phyloP scores from a whole-genome alignment of 1,140 invertebrate genomes.

The Drosophila ironensis region DNA sequence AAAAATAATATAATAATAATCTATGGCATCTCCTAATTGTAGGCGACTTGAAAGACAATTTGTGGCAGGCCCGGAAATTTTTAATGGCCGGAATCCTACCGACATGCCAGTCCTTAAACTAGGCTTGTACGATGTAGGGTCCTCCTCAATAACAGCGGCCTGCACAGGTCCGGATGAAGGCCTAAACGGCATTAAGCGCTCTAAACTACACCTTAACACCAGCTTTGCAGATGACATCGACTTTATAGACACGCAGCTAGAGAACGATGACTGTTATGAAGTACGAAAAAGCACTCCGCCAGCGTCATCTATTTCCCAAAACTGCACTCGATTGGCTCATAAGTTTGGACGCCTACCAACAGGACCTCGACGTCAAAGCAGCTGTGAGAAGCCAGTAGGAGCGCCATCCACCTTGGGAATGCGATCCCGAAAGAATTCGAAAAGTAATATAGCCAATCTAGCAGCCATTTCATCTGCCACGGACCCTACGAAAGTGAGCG shows the following conservation, averaged over 20 bases:
- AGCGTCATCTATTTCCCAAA: slow-evolving; percentile 5
- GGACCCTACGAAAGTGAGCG: slow-evolving; percentile 42
- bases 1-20: neutral
- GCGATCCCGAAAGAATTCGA: slow-evolving; percentile 76
- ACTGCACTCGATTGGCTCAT: slow-evolving; percentile 50
- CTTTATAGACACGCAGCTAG: slow-evolving; percentile 88
- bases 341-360: slow-evolving; percentile 48
- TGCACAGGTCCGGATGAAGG: slow-evolving; percentile 90
- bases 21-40: neutral
- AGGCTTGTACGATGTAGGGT: slow-evolving; percentile 83
- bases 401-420: slow-evolving; percentile 39
- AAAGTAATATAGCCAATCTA: slow-evolving; percentile 59
- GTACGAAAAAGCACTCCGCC: slow-evolving; percentile 76
- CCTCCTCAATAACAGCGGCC: slow-evolving; percentile 85
- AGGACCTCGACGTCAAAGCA: slow-evolving; percentile 51
- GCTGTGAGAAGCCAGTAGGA: slow-evolving; percentile 45
- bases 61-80: slow-evolving; percentile 83
- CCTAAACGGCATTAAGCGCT: slow-evolving; percentile 87
- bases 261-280: slow-evolving; percentile 83
- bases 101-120: slow-evolving; percentile 85
- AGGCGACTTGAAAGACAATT: slow-evolving; percentile 75
- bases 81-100: slow-evolving; percentile 86
- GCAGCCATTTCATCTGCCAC: neutral
- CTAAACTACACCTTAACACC: slow-evolving; percentile 86
- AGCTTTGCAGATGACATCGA: slow-evolving; percentile 87